Evolutionary conservation across 2,113 vertebrate genomes (phyloP).

Genomic region (Otis tarda): DNA sequence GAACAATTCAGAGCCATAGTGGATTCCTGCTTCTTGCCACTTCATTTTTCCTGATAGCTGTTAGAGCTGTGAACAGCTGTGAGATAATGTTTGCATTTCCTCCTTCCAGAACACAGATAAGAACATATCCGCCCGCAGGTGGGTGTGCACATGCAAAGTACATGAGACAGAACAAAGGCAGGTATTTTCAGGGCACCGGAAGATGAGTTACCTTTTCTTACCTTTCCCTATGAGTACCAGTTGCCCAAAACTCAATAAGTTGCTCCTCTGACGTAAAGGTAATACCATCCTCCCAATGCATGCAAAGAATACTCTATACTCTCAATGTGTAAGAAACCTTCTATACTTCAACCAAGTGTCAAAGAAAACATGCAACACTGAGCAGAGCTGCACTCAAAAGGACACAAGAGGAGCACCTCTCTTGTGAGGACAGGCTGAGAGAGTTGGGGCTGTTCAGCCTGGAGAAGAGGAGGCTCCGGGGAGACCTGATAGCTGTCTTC

Average conservation of each 20-base stretch:
- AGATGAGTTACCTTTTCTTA: background rate
- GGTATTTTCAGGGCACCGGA: background rate
- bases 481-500: too few relatives aligned
- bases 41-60: background rate
- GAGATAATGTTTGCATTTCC: background rate
- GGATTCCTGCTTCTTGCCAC: background rate
- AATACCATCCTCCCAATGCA: background rate
- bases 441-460: too few relatives aligned
- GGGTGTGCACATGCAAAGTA: background rate
- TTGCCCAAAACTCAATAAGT: background rate
- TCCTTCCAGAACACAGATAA: background rate
- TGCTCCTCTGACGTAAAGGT: background rate
- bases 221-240: background rate
- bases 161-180: background rate
- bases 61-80: background rate
- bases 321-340: background rate
- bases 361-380: background rate
- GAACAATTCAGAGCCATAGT: background rate
- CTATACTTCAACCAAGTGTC: background rate
- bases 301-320: background rate
- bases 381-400: background rate
- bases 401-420: background rate
- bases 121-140: background rate
- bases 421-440: too few relatives aligned
- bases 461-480: too few relatives aligned